Conservation (phyloP, 1,140 invertebrate species). For the Drosophila sp. region DNA sequence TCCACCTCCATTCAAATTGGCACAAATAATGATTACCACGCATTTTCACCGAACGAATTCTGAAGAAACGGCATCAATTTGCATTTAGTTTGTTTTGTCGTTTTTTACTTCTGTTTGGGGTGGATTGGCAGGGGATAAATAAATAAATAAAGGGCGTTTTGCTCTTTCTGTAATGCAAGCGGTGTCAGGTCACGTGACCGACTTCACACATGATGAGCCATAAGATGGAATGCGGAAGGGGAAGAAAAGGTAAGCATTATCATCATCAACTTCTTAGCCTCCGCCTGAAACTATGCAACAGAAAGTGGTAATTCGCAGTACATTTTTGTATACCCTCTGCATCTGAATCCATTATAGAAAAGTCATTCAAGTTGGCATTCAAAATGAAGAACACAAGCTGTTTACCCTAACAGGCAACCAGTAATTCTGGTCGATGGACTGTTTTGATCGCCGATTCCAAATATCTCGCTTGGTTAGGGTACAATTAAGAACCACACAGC, state of each 20-base stretch:
- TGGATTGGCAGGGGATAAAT: neutral
- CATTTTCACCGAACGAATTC: conserved; percentile 55
- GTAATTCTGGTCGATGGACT: too few species aligned
- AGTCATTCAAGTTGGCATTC: too few species aligned
- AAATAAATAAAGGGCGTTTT: too few species aligned
- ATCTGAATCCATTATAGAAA: neutral
- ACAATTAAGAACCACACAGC: conserved; percentile 39
- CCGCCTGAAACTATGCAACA: conserved; percentile 50
- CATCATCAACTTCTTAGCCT: conserved; percentile 32
- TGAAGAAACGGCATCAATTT: conserved; percentile 61
- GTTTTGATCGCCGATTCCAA: neutral
- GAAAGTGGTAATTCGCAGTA: neutral
- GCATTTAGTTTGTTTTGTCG: conserved; percentile 74
- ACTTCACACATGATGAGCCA: neutral
- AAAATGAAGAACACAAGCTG: neutral
- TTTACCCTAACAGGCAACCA: too few species aligned
- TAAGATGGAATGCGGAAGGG: conserved; percentile 1
- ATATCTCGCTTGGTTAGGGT: neutral
- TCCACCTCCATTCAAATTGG: conserved; percentile 61
- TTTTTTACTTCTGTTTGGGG: neutral
- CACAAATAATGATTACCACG: conserved; percentile 80
- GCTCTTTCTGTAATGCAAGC: conserved; percentile 13
- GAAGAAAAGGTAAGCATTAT: conserved; percentile 54
- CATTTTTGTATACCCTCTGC: conserved; percentile 3
- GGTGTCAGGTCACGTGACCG: neutral